Evolutionary conservation across 2,113 vertebrate species (phyloP), one percentile per base, ranked within the genome.

Genomic region (Odobenus rosmarus): DNA sequence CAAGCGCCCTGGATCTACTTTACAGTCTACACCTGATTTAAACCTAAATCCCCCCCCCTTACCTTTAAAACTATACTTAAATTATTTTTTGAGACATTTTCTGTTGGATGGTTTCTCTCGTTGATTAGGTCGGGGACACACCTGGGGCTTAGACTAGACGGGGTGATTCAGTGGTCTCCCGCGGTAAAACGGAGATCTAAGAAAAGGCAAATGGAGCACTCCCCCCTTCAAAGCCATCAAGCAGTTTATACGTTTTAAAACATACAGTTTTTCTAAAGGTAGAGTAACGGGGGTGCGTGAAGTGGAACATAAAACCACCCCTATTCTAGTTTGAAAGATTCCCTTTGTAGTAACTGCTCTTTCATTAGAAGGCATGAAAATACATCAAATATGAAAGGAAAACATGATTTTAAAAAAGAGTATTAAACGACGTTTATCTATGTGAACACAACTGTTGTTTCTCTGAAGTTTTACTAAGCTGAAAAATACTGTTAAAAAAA

Each of bases 151-250:
- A 64, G 33, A 14, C 19, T 61, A 42, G 31, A 46, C 1, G 1
- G 5, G 14, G 4, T 7, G 13, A 5, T 9, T 6, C 7, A 12
- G 3, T 4, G 4, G 5, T 21, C 7, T 88, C 15, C n/a, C 24
- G 16, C 14, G 3, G 4, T 6, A n/a, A 49, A 90, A 24, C 39
- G 10, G 5, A 59, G 1, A 74, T 4, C 26, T 31, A 31, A 72
- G 28, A 24, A 57, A 31, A 59, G 4, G 23, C 69, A 59, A 33
- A 33, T 7, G 5, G 23, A 57, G 18, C 26, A 46, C 28, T 8
- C 21, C 11, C 5, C 36, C 23, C 36, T 7, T 7, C 42, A 24
- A 21, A 9, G 4, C n/a, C 10, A 12, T 11, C 18, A 71, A 16
- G 7, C 11, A 72, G 13, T 19, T 33, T 21, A 19, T n/a, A n/a